A percentile compares a stretch with the other conserved stretches of the same genome.
Conservation (phyloP, 2,888 invertebrate genomes). For the Agrochola lychnidis region DNA sequence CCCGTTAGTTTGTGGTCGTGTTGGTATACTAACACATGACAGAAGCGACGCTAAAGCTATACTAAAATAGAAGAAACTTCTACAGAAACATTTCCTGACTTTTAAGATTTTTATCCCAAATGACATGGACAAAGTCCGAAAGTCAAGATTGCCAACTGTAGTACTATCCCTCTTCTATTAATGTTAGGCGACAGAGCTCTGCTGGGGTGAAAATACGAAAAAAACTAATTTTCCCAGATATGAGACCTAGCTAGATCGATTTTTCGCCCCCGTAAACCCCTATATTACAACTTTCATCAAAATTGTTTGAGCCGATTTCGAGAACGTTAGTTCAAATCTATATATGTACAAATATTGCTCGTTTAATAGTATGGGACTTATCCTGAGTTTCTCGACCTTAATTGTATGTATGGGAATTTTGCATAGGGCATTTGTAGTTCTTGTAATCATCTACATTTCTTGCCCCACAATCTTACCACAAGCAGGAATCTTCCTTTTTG, state of each 20-base stretch:
- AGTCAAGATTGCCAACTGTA: not conserved
- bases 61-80: not conserved
- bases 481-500: not conserved
- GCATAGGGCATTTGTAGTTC: not conserved
- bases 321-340: no score
- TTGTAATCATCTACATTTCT: not conserved
- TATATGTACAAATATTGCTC: no score
- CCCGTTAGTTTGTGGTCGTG: slow-evolving; percentile 74
- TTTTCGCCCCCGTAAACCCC: no score
- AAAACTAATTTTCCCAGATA: no score
- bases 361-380: no score
- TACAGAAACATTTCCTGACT: not conserved
- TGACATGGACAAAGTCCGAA: no score
- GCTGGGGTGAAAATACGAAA: no score
- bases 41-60: slow-evolving; percentile 42
- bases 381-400: not conserved
- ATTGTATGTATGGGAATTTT: not conserved
- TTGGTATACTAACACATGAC: slow-evolving; percentile 15
- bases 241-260: no score
- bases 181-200: no score
- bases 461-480: not conserved
- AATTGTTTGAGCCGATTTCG: no score
- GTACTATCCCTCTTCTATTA: no score
- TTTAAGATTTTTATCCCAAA: not conserved
- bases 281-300: no score